Conservation (phyloP, 1,140 invertebrate genomes). For the Heliconius eleuchia region DNA sequence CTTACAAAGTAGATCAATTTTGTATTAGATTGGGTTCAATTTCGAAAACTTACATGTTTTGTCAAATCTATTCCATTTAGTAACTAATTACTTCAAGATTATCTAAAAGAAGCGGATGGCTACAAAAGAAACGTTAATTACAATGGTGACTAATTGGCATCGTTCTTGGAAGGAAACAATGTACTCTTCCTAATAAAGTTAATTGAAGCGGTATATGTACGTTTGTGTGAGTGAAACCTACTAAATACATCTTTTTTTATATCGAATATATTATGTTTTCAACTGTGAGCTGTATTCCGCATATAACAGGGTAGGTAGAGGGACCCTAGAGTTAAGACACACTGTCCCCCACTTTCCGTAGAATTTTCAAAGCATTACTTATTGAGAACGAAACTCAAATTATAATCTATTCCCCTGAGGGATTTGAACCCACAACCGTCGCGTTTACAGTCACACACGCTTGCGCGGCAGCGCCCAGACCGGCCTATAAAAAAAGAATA, state of each 20-base stretch:
- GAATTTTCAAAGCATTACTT: too few relatives aligned
- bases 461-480: too few relatives aligned
- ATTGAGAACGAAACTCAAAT: too few relatives aligned
- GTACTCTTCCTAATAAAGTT: slow-evolving; percentile 24
- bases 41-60: background rate
- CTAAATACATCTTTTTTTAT: background rate
- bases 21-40: background rate
- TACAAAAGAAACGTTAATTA: slow-evolving; percentile 5
- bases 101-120: background rate
- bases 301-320: too few relatives aligned
- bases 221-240: slow-evolving; percentile 10
- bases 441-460: too few relatives aligned
- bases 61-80: background rate
- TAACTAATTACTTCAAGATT: background rate
- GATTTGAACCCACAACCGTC: too few relatives aligned
- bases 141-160: slow-evolving; percentile 11
- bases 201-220: slow-evolving; percentile 13
- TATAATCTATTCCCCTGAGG: too few relatives aligned
- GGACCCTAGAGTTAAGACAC: too few relatives aligned
- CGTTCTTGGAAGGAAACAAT: slow-evolving; percentile 19
- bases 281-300: too few relatives aligned
- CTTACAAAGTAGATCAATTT: too few relatives aligned
- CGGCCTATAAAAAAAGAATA: too few relatives aligned
- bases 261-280: background rate
- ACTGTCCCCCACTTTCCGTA: too few relatives aligned